Evolutionary conservation across 2,797 vertebrate species (phyloP).

Genomic region (Rhabdomys pumilio): DNA sequence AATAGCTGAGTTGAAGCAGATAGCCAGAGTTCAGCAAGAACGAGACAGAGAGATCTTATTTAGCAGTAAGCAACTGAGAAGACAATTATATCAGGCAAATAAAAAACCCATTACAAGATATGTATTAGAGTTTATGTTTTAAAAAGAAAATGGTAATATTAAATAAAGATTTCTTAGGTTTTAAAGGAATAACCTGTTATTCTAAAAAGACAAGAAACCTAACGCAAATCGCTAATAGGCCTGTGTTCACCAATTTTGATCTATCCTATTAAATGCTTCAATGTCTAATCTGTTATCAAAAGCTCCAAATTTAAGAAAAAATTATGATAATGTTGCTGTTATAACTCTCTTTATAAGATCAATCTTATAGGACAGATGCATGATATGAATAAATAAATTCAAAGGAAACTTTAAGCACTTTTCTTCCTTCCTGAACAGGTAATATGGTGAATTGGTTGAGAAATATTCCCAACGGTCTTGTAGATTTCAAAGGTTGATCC

Average conservation of each 20-base stretch:
- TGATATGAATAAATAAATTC: not conserved
- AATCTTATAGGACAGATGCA: not conserved
- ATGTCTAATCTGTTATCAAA: not conserved
- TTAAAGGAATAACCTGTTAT: not conserved
- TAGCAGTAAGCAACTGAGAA: not conserved
- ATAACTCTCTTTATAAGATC: not conserved
- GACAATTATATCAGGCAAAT: not conserved
- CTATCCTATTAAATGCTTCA: not conserved
- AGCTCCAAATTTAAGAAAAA: not conserved
- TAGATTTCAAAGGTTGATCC: not conserved
- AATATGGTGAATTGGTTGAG: not conserved
- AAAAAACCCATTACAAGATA: not conserved
- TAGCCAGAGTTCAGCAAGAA: not conserved
- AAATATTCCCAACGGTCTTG: not conserved
- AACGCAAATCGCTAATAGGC: not conserved
- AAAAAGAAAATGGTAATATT: not conserved
- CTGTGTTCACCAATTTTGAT: not conserved
- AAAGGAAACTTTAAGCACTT: not conserved
- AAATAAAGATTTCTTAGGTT: not conserved
- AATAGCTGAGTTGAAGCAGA: not conserved
- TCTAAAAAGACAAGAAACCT: not conserved
- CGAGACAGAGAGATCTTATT: not conserved
- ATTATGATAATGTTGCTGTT: not conserved
- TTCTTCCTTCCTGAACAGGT: not conserved
- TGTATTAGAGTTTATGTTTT: not conserved